Evolutionary conservation across 1,140 invertebrate genomes (phyloP).

Genomic region (Brachionus calyciflorus): DNA sequence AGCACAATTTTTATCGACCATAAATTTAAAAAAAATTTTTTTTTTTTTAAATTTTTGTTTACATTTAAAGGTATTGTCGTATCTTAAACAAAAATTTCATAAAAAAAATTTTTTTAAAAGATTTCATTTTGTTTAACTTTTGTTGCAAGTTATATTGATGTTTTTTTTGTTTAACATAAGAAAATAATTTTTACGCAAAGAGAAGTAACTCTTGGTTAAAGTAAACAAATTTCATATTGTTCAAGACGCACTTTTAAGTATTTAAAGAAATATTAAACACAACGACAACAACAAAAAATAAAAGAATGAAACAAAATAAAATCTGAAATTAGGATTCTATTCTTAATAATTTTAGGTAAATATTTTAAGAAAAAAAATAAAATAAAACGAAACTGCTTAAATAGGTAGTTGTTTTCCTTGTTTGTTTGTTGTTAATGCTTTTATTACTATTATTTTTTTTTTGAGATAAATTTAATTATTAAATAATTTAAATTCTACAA

Average conservation of each 20-base stretch:
- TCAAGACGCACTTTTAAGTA: conserved; percentile 16
- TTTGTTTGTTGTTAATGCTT: background rate
- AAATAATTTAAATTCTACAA: background rate
- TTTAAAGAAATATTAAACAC: no score
- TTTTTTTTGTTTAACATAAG: background rate
- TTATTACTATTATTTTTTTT: background rate
- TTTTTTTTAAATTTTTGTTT: background rate
- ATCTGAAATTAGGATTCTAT: conserved; percentile 2
- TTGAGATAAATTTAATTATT: no score
- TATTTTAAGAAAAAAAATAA: no score
- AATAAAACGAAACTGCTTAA: no score
- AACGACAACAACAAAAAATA: no score
- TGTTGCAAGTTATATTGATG: background rate
- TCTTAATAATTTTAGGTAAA: background rate
- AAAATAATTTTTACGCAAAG: background rate
- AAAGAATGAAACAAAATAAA: no score
- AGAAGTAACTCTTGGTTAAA: background rate
- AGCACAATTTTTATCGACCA: no score
- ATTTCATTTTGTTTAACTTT: conserved; percentile 22
- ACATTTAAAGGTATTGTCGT: background rate
- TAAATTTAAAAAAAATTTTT: no score
- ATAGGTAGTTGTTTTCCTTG: no score
- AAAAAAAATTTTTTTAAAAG: background rate
- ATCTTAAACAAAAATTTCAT: background rate
- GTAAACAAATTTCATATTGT: conserved; percentile 16